These are phyloP conservation scores for Drosophila murphyi DNA, from an alignment of 1,140 invertebrate species.

Conservation along the genomic window DNA sequence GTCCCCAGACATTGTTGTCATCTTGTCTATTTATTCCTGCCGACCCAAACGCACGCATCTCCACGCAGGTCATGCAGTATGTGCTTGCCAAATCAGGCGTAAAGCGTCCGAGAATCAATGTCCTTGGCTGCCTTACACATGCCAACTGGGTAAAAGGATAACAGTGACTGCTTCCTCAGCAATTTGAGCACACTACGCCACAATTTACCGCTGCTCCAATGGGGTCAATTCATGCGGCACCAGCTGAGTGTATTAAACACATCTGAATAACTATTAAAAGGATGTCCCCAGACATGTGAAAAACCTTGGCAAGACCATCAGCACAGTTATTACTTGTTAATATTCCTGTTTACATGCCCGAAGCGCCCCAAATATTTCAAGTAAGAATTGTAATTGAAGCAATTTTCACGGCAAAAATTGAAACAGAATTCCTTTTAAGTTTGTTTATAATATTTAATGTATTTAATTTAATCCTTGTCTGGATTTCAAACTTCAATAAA, in stretches of 20 bases:
- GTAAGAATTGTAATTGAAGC: background rate
- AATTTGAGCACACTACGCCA: background rate
- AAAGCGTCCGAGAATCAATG: constrained; percentile 8
- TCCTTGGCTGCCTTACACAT: constrained; percentile 35
- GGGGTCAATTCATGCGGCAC: constrained; percentile 18
- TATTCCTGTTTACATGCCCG: constrained; percentile 4
- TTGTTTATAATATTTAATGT: too few relatives aligned
- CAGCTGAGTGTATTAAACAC: constrained; percentile 38
- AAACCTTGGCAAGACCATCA: background rate
- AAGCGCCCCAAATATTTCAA: background rate
- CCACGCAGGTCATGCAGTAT: constrained; percentile 39
- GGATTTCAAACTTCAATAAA: too few relatives aligned
- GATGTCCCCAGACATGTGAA: constrained; percentile 6
- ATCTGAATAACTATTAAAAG: constrained; percentile 40
- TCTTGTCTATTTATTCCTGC: constrained; percentile 49
- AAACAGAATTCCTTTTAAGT: too few relatives aligned
- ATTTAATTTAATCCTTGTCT: too few relatives aligned
- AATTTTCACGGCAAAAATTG: too few relatives aligned
- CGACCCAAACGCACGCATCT: constrained; percentile 20
- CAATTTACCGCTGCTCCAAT: constrained; percentile 17
- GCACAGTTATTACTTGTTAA: constrained; percentile 14
- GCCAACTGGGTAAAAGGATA: constrained; percentile 18
- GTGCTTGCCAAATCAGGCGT: constrained; percentile 51
- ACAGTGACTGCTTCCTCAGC: constrained; percentile 2
- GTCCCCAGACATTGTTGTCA: constrained; percentile 61